phyloP scores from a whole-genome alignment of 2,113 vertebrate species.

The Garra rufa region DNA sequence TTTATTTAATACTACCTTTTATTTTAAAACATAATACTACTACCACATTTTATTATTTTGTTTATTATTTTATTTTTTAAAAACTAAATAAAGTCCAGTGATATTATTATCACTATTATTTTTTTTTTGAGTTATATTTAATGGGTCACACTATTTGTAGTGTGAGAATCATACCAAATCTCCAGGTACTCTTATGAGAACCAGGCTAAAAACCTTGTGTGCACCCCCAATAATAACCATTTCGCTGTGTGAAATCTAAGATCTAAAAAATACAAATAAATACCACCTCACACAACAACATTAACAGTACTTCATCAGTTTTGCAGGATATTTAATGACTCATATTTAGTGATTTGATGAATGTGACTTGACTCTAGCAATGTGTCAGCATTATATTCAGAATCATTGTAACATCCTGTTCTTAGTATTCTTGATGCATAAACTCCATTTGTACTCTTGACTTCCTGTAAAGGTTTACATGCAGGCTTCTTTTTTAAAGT shows the following conservation, averaged over 20 bases:
- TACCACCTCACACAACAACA: background rate
- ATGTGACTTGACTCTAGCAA: background rate
- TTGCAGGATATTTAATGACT: background rate
- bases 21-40: too few species aligned
- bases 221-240: too few species aligned
- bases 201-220: too few species aligned
- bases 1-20: too few species aligned
- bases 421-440: background rate
- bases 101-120: too few species aligned
- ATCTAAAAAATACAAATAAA: background rate
- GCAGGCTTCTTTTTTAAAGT: background rate
- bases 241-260: background rate
- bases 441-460: background rate
- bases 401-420: background rate
- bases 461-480: background rate
- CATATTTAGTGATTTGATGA: background rate
- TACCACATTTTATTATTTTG: too few species aligned
- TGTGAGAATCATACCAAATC: too few species aligned
- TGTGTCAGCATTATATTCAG: background rate
- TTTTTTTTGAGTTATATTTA: too few species aligned
- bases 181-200: too few species aligned
- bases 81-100: too few species aligned
- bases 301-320: background rate
- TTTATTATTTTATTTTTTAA: too few species aligned
- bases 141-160: too few species aligned